phyloP scores from a whole-genome alignment of 2,888 invertebrate species.

The Tenthredo livida region DNA sequence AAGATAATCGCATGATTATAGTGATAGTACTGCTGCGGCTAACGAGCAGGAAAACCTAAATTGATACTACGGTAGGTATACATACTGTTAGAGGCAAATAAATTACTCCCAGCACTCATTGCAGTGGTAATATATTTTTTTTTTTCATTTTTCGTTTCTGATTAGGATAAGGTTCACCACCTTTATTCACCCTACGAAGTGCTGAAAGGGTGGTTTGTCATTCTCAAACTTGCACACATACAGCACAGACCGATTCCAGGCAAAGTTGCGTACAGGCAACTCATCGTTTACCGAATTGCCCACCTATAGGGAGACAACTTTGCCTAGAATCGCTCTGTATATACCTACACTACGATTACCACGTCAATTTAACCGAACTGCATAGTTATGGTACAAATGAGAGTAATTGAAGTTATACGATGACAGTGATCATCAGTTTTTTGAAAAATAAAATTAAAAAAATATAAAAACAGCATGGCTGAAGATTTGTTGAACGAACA shows the following conservation, averaged over 20 bases:
- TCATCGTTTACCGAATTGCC: no score
- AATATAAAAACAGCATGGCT: not conserved
- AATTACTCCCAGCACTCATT: not conserved
- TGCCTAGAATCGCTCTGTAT: not conserved
- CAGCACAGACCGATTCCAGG: not conserved
- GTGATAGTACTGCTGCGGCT: slow-evolving; percentile 1
- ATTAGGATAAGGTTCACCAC: not conserved
- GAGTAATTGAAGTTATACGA: not conserved
- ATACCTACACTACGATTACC: slow-evolving; percentile 9
- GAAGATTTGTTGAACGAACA: not conserved
- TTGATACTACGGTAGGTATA: not conserved
- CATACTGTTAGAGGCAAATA: not conserved
- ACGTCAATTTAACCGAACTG: slow-evolving; percentile 1
- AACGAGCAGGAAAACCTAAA: not conserved
- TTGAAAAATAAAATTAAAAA: no score
- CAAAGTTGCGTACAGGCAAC: no score
- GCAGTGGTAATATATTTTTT: not conserved
- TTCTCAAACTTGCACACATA: not conserved
- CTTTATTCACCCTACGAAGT: not conserved
- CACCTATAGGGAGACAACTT: no score
- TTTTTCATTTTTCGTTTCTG: not conserved
- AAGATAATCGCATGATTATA: not conserved
- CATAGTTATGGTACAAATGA: not conserved
- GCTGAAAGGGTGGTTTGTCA: not conserved
- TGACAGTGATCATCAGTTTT: not conserved